Evolutionary conservation across 92 coral and sea anemone species (phyloP), one percentile per base, ranked within the genome.

Genomic region (Hydrozoanthus gracilis): DNA sequence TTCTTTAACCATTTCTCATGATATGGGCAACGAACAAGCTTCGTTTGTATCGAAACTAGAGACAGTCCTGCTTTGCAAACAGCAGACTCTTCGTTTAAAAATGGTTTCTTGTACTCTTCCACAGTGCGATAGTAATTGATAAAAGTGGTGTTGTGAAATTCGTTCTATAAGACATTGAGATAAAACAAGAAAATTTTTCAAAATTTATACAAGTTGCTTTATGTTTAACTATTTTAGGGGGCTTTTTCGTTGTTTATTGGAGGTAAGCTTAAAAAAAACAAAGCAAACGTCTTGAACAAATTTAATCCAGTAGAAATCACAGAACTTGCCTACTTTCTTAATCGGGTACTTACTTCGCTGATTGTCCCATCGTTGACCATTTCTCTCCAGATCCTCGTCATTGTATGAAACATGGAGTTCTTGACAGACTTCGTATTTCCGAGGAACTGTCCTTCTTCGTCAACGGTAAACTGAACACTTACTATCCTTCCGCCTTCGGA

Each of bases 61-160:
- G 91, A 85, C 77, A 94, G 88, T 58, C 98, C 98, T 61, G 93
- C 93, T 51, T 88, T 82, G 2, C 88, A 77, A 73, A 94, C 93
- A 9, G 98, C 89, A 11, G 95, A 92, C 77, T 88, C 90, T n/a
- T 44, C 48, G 3, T 82, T 76, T 15, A 85, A 88, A 78, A 94
- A 94, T 17, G 95, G 98, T 68, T 90, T 75, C 88, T 88, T 94
- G 91, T 84, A 94, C 79, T 94, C 98, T 18, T 86, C 76, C 3
- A 94, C 73, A 3, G 95, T 89, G 68, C 97, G 92, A 60, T 82
- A 92, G 82, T 94, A 94, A 61, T 88, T 90, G 44, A 79, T 71
- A 83, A 92, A 92, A 16, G 92, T 94, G 15, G 97, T 94, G 83
- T 67, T 86, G 54, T 73, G 60, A 83, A 94, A 94, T 82, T 94